Percentiles rank a stretch among this genome's conserved stretches.
phyloP scores from a whole-genome alignment of 2,113 vertebrate species.

The Platichthys stellatus region DNA sequence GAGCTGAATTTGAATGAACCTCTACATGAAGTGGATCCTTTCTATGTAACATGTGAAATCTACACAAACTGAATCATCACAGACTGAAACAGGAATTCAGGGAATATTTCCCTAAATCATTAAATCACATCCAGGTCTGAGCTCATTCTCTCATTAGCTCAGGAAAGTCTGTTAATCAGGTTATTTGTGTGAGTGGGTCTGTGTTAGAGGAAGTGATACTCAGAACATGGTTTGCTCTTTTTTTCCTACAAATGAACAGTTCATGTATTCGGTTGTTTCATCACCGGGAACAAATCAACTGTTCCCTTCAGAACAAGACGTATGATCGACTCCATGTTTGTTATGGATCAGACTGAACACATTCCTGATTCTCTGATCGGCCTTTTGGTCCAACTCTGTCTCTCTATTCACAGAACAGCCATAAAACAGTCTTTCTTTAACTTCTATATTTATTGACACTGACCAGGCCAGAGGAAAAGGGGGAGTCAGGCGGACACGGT shows the following conservation, averaged over 20 bases:
- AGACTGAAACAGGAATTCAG: too few relatives aligned
- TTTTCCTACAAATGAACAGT: neutral
- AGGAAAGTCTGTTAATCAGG: slow-evolving; percentile 10
- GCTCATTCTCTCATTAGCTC: slow-evolving; percentile 28
- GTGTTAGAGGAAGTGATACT: neutral
- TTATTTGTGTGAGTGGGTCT: neutral
- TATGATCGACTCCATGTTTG: too few relatives aligned
- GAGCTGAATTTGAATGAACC: neutral
- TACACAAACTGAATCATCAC: neutral
- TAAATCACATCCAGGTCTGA: slow-evolving; percentile 32
- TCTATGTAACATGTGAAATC: slow-evolving; percentile 1
- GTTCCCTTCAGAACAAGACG: too few relatives aligned
- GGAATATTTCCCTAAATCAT: neutral
- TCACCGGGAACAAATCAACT: too few relatives aligned
- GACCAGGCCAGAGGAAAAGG: neutral
- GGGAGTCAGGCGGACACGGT: neutral
- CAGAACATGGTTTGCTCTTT: neutral
- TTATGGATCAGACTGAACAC: too few relatives aligned
- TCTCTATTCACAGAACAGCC: neutral
- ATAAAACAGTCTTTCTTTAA: neutral
- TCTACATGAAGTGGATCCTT: neutral
- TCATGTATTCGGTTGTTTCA: too few relatives aligned
- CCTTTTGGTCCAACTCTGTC: neutral
- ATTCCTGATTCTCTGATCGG: too few relatives aligned
- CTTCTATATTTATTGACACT: neutral